Percentiles rank a stretch among this genome's conserved stretches.
phyloP scores from a whole-genome alignment of 2,797 vertebrate species.

The Gymnoscopelus braueri region DNA sequence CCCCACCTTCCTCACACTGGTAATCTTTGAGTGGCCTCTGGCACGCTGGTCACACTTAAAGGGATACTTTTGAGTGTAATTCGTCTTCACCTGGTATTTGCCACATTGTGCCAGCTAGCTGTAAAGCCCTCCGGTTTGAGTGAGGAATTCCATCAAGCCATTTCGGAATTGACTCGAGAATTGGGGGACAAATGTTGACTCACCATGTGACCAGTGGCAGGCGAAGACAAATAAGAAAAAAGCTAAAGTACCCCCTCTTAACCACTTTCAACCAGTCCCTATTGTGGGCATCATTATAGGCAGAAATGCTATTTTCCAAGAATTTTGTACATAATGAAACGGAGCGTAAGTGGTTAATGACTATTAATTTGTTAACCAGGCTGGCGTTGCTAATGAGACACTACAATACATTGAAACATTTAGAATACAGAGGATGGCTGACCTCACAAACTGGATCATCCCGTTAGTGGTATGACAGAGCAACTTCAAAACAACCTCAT shows the following conservation, averaged over 20 bases:
- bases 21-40: conserved; percentile 15
- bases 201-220: neutral
- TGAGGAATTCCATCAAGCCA: neutral
- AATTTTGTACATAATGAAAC: too few relatives aligned
- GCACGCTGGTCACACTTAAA: neutral
- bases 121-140: neutral
- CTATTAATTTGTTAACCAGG: too few relatives aligned
- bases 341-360: too few relatives aligned
- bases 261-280: too few relatives aligned
- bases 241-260: too few relatives aligned
- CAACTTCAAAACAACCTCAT: neutral
- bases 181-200: neutral
- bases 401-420: neutral
- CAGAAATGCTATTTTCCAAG: too few relatives aligned
- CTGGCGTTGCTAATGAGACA: neutral
- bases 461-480: neutral
- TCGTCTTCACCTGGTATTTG: conserved; percentile 2
- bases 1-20: conserved; percentile 2
- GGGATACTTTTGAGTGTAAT: neutral
- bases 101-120: conserved; percentile 4
- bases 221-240: conserved; percentile 15
- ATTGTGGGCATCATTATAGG: too few relatives aligned
- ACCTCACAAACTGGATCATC: neutral
- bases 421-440: neutral
- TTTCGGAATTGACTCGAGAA: neutral